Evolutionary conservation across 23 tunicate genomes (phyloP).

Genomic region (Ciona savignyi): DNA sequence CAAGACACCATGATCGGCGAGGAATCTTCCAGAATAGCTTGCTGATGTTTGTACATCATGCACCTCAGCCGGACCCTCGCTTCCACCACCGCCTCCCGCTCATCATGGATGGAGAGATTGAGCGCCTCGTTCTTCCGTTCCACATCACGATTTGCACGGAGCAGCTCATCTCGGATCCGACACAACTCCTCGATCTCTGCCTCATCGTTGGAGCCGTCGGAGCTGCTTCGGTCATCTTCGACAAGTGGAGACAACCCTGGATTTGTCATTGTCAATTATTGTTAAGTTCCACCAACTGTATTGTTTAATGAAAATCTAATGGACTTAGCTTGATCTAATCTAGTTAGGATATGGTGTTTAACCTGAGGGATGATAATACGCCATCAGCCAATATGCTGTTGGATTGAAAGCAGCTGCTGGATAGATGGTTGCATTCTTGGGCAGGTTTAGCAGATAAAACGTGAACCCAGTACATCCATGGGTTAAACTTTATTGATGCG

Average conservation of each 20-base stretch:
- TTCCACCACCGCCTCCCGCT: conserved; percentile 90
- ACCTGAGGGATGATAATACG: too few relatives aligned
- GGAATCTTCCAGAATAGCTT: conserved; percentile 6
- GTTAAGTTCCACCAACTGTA: too few relatives aligned
- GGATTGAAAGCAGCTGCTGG: too few relatives aligned
- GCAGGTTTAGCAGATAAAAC: too few relatives aligned
- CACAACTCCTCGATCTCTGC: conserved; percentile 59
- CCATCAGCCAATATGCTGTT: too few relatives aligned
- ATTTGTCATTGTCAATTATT: too few relatives aligned
- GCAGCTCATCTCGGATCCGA: conserved; percentile 63
- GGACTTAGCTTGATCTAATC: too few relatives aligned
- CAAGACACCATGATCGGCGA: neutral
- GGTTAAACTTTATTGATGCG: too few relatives aligned
- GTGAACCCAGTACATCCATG: too few relatives aligned
- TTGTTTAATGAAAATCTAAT: too few relatives aligned
- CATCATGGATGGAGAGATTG: conserved; percentile 86
- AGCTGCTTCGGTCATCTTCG: conserved; percentile 32
- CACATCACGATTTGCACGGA: conserved; percentile 61
- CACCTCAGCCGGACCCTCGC: conserved; percentile 72
- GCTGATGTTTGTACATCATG: conserved; percentile 54
- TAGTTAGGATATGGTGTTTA: too few relatives aligned
- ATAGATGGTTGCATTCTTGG: too few relatives aligned
- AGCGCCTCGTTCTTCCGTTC: conserved; percentile 81
- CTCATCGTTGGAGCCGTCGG: conserved; percentile 43
- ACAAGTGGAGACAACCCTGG: conserved; percentile 22